Evolutionary conservation across 92 coral and sea anemone species (phyloP).

Genomic region (Paramuricea clavata): DNA sequence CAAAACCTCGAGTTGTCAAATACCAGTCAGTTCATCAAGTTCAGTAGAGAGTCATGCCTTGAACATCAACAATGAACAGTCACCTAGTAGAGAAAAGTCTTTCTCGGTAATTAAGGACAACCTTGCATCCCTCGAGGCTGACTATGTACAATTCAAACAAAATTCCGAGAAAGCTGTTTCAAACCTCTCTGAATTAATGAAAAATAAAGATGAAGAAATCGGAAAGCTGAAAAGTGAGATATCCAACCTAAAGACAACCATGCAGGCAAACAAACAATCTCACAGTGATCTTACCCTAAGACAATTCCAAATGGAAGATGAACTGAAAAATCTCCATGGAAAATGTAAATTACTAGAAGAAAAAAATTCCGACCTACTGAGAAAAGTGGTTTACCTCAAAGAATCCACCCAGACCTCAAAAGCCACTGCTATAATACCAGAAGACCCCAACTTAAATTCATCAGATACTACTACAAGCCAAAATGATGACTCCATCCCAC

Average conservation of each 20-base stretch:
- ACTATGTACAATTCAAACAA: background rate
- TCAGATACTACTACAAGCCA: background rate
- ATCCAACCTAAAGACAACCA: background rate
- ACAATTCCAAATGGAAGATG: background rate
- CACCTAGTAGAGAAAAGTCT: too few relatives aligned
- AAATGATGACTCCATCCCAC: too few relatives aligned
- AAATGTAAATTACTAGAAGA: background rate
- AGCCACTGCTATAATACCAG: background rate
- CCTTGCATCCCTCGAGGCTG: conserved; percentile 1
- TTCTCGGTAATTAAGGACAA: too few relatives aligned
- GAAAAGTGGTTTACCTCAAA: background rate
- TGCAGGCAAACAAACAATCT: background rate
- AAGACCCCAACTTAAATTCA: background rate
- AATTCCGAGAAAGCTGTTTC: background rate
- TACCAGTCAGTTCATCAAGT: conserved; percentile 10
- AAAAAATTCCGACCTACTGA: background rate
- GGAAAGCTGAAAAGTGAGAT: background rate
- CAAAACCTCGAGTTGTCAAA: too few relatives aligned
- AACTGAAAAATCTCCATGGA: background rate
- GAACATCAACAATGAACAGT: background rate
- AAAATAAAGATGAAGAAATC: background rate
- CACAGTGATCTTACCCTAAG: background rate
- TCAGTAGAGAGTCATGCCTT: background rate
- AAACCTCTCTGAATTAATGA: background rate
- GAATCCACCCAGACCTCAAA: too few relatives aligned